phyloP scores from a whole-genome alignment of 2,888 invertebrate genomes.

The Psylliodes chrysocephalus region DNA sequence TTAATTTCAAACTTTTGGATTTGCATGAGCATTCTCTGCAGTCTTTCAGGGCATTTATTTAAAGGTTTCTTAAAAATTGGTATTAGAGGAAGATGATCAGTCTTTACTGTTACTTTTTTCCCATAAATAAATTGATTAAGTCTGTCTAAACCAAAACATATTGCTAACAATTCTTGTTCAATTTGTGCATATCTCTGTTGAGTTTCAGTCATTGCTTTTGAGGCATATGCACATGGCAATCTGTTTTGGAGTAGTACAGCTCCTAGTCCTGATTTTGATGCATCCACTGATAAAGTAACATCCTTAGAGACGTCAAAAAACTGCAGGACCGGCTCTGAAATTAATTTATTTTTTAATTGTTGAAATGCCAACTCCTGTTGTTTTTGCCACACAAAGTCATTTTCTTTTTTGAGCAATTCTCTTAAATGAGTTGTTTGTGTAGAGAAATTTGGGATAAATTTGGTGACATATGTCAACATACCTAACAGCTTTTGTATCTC shows the following conservation, averaged over 20 bases:
- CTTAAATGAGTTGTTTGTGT: too few relatives aligned
- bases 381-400: slow-evolving; percentile 22
- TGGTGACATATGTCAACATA: neutral
- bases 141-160: slow-evolving; percentile 7
- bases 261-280: slow-evolving; percentile 47
- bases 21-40: slow-evolving; percentile 27
- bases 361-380: slow-evolving; percentile 27
- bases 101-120: slow-evolving; percentile 28
- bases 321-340: slow-evolving; percentile 31
- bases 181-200: slow-evolving; percentile 35
- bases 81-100: slow-evolving; percentile 17
- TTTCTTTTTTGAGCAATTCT: neutral
- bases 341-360: slow-evolving; percentile 30
- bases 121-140: slow-evolving; percentile 25
- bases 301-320: slow-evolving; percentile 29
- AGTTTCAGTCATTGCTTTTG: slow-evolving; percentile 24
- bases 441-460: neutral
- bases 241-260: slow-evolving; percentile 47
- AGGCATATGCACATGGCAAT: slow-evolving; percentile 16
- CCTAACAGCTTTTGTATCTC: neutral
- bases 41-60: too few relatives aligned
- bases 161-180: slow-evolving; percentile 36
- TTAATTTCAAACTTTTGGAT: slow-evolving; percentile 34
- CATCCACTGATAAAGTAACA: slow-evolving; percentile 46
- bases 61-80: slow-evolving; percentile 6